Percentiles rank a stretch among this genome's conserved stretches.
Evolutionary conservation across 1,140 invertebrate species (phyloP).

Genomic region (Conus betulinus): DNA sequence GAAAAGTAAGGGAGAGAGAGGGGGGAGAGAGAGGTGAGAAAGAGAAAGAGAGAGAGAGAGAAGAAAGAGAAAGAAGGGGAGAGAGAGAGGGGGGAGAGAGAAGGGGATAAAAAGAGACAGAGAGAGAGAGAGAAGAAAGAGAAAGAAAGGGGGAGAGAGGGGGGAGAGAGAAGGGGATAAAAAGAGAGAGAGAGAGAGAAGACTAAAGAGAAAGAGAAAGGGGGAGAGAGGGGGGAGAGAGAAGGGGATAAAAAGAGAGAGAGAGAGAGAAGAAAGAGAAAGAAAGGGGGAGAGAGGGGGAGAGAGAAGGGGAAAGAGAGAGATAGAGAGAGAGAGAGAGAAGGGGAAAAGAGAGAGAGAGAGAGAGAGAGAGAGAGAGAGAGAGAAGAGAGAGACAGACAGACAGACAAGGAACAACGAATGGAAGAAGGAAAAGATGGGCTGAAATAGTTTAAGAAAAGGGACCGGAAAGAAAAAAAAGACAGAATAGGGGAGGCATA

Average conservation of each 20-base stretch:
- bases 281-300: neutral
- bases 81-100: too few relatives aligned
- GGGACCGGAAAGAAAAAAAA: too few relatives aligned
- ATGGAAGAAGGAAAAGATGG: neutral
- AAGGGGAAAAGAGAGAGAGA: too few relatives aligned
- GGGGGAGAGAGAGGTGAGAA: neutral
- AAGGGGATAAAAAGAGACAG: too few relatives aligned
- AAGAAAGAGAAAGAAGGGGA: too few relatives aligned
- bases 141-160: neutral
- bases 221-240: too few relatives aligned
- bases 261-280: neutral
- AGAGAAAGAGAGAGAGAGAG: neutral
- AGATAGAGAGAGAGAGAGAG: neutral
- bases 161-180: too few relatives aligned
- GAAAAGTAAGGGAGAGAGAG: too few relatives aligned
- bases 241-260: neutral
- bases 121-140: constrained; percentile 3
- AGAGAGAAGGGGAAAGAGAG: neutral
- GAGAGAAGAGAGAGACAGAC: neutral
- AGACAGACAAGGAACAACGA: neutral
- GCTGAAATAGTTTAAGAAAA: neutral
- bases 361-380: neutral
- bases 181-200: neutral
- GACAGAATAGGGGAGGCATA: too few relatives aligned
- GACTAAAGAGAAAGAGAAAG: neutral